Evolutionary conservation across 30 jellyfish, hydroid and myxozoan genomes (phyloP), one percentile per base, ranked within the genome.

Genomic region (Aurelia aurita complex sp. Pacific): DNA sequence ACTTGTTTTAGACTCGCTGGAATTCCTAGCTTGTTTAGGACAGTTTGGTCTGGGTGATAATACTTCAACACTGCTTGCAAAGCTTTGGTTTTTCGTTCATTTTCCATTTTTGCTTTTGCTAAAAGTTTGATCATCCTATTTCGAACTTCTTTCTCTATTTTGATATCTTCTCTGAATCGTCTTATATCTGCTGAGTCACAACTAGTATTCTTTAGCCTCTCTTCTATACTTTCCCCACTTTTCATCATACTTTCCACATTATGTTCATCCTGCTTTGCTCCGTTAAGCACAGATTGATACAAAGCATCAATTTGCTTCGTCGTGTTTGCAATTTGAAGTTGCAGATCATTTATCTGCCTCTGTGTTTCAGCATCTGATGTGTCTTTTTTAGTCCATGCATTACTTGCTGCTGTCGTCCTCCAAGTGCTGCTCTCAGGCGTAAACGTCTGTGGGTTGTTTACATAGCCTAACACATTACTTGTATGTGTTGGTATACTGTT

Each of bases 21-120:
- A 2, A 81, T 65, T 10, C 57, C 61, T 35, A 70, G 70, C 35
- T 52, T 32, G 15, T 69, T 69, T 66, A 81, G 10, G 14, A 81
- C 77, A 14, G 60, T 52, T 9, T 81, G 34, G 36, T 55, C 68
- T 11, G 90, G 90, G 14, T 60, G 90, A 34, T 68, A 70, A 38
- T 81, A 81, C 59, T 17, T 53, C 32, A 81, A 42, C 0, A 70
- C 42, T 16, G 90, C 90, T 29, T 36, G 76, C 68, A 81, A 63
- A 15, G 83, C 90, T 57, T 70, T 69, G 14, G 76, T 69, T 68
- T 67, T 67, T 18, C 68, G 79, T 10, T 60, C 74, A 60, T 81
- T 70, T 8, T 53, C 81, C 83, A 81, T 19, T 75, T 69, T 81
- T 34, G 69, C 90, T 57, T 62, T 69, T 32, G 83, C 90, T n/a